Evolutionary conservation across 2,113 vertebrate genomes (phyloP), one percentile per base, ranked within the genome.

Genomic region (Dunckerocampus dactyliophorus): DNA sequence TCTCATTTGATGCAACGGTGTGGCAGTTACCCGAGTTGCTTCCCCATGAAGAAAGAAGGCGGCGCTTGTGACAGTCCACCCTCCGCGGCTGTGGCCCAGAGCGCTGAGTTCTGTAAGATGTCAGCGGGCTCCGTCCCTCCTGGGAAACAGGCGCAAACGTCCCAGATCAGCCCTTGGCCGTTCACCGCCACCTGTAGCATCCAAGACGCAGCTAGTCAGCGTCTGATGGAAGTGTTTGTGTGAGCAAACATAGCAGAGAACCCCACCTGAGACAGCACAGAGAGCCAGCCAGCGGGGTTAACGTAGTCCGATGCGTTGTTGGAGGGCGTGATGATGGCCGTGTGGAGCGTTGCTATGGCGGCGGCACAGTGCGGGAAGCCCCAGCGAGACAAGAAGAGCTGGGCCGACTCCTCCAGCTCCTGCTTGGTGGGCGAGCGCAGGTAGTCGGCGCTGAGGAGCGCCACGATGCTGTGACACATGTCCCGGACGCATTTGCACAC

Each of bases 301-400:
- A 83, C 82, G 21, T 92, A 92, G 82, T 88, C 88, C 0, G 87
- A 77, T 0, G 77, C 76, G n/a, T 92, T 88, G 69, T 78, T 77
- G 3, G 90, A 88, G 0, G 91, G 91, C 0, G 89, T 89, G 63
- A 92, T 81, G 65, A 92, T 91, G 2, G 91, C 89, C 2, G 90
- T 90, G 77, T 92, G 91, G 3, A 91, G 86, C 2, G 88, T 89
- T 45, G 87, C 75, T 31, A 92, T 58, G 3, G 84, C 86, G 0
- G 88, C 90, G 0, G 88, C 88, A 0, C 91, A 92, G 72, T 91
- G 89, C 8, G 91, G 91, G 62, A 92, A 91, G 11, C 89, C 89
- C 78, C 83, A 82, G 3, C 56, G 67, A 6, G 88, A 74, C 43
- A 72, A 54, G 56, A 91, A 91, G 14, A 85, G 66, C 9, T 61